Base-by-base conservation (phyloP, 2,888 invertebrate genomes). In the Priocnemis perturbator region DNA sequence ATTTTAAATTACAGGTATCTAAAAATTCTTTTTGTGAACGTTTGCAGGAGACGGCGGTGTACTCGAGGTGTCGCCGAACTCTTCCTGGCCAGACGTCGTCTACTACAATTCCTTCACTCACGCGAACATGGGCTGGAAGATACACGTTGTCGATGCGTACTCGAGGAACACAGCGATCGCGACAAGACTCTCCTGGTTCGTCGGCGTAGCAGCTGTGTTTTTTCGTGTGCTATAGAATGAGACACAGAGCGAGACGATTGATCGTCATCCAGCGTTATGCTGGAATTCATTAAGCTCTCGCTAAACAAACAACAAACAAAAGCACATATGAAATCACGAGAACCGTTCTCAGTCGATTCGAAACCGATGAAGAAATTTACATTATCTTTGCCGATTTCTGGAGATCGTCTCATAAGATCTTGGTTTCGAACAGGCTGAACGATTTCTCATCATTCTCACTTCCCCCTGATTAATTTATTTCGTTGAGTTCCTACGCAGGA, bases 91-190 rank as follows among this genome's bases (percentile, higher is more conserved):
- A 0, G 97, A 98, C 89, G 90, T 93, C 30, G 96, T 98, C 21
- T 98, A 97, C 90, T 97, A 97, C 88, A 95, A 98, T 90, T 97
- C 97, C 69, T 98, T 96, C 90, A 96, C 96, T 3, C 97, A 97
- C 83, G 93, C 95, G 26, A 96, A 97, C 90, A 98, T 98, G 97
- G 98, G 98, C 71, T 97, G 97, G 92, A 96, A 96, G 89, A 97
- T 98, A 85, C 94, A 95, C 89, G 93, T 98, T 23, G 94, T 98
- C 64, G 97, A 98, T 89, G 94, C 92, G 64, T 94, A 93, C 86
- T 90, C 89, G 55, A 91, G 81, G 62, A 85, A 72, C 58, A 47
- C 45, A 20, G 83, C 83, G 9, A 63, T 76, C 37, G 45, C 64
- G 17, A 52, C 63, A 30, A 73, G 71, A 19, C 64, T 79, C n/a